Percentiles rank a stretch among this genome's conserved stretches.
phyloP scores from a whole-genome alignment of 2,113 vertebrate genomes.

The Mormyrus iriodes region DNA sequence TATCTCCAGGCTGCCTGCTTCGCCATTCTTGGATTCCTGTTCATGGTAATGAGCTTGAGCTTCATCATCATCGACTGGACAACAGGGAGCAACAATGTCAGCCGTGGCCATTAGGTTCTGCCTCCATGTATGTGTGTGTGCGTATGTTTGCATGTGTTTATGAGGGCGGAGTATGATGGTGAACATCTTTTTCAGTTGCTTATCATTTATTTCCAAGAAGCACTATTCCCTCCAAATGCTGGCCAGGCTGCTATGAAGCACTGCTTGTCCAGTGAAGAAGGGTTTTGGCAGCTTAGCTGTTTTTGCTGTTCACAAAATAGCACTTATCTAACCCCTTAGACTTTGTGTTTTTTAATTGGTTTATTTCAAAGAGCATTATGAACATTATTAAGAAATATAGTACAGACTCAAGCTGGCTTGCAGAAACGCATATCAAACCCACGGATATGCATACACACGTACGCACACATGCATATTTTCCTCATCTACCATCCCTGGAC shows the following conservation, averaged over 20 bases:
- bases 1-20: conserved; percentile 77
- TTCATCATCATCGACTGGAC: conserved; percentile 95
- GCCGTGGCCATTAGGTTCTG: conserved; percentile 76
- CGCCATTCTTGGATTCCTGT: conserved; percentile 76
- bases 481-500: neutral
- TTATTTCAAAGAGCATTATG: neutral
- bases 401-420: conserved; percentile 22
- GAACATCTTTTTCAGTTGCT: neutral
- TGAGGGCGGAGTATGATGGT: neutral
- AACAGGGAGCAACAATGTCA: conserved; percentile 58
- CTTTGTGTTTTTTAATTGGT: neutral
- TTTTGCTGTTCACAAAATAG: neutral
- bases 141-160: conserved; percentile 21
- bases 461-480: neutral
- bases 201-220: conserved; percentile 27
- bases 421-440: conserved; percentile 1
- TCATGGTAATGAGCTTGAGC: conserved; percentile 96
- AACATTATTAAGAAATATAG: neutral
- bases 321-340: neutral
- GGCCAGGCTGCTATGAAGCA: neutral
- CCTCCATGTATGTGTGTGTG: conserved; percentile 6
- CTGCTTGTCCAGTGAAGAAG: neutral
- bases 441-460: neutral
- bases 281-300: neutral
- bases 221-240: conserved; percentile 23